Base-by-base conservation (phyloP, 2,797 vertebrate species). In the Masticophis lateralis region DNA sequence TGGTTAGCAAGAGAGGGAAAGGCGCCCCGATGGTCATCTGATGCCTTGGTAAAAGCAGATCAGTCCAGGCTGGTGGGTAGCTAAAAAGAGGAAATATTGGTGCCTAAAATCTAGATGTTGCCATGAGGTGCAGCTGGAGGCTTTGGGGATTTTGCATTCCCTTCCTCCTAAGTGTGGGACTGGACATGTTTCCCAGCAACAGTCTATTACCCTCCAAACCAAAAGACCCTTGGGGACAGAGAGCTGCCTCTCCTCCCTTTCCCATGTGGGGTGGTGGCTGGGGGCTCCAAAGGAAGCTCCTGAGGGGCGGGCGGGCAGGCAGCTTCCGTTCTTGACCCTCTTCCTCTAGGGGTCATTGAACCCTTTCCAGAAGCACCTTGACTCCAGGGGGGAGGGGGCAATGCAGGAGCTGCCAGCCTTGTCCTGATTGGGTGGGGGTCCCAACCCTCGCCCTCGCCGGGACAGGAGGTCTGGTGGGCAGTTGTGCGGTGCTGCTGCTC, bases 401-500 rank as follows among this genome's bases (percentile, higher is more conserved):
- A 91, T 99, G 98, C 97, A 99, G 94, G 92, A 99, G 98, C 98
- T 99, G 98, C 97, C 99, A 99, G 96, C 99, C 99, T 96, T 99
- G n/a, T 16, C 13, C 66, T 16, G 63, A 25, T 63, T 27, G 8
- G 5, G 27, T 5, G 60, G 59, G n/a, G n/a, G 69, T 37, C 37
- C 37, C 37, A 60, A 28, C 14, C 27, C 28, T 28, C 2, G 7
- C 1, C 16, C 7, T 43, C 32, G 18, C 1, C 7, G 3, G 69
- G 66, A 74, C n/a, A 74, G n/a, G n/a, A 37, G n/a, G 5, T 7
- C 66, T 18, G 16, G 66, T 18, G 16, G 66, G 66, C 16, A 74
- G 99, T 96, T 99, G 99, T 89, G 99, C 98, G 96, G 98, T 99
- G 96, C 99, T 99, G 92, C 99, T 99, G 94, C 99, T 99, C 97